Conservation (phyloP, 2,113 vertebrate species). For the Pachypanchax playfairii region DNA sequence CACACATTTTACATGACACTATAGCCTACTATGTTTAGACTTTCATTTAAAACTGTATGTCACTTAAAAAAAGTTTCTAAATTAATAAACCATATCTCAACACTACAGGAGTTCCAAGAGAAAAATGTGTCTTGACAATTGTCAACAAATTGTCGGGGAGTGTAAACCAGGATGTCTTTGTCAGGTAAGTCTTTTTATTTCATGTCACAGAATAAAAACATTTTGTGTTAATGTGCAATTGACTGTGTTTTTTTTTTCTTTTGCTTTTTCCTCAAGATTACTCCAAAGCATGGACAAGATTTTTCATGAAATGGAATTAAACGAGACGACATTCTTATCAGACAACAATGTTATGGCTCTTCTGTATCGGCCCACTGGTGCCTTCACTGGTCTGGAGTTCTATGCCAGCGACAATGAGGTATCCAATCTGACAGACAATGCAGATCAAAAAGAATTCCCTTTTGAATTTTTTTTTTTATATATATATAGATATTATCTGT, state of each 20-base stretch:
- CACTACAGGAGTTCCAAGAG: too few species aligned
- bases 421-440: too few species aligned
- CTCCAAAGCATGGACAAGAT: neutral
- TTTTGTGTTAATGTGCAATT: neutral
- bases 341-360: neutral
- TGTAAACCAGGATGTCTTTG: rapidly evolving
- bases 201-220: too few species aligned
- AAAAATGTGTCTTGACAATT: neutral
- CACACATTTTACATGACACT: too few species aligned
- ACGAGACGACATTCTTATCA: neutral
- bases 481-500: too few species aligned
- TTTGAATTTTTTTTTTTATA: too few species aligned
- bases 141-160: rapidly evolving
- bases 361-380: neutral
- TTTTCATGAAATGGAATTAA: neutral
- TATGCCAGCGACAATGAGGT: constrained; percentile 11
- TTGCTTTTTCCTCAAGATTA: neutral
- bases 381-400: neutral
- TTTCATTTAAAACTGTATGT: too few species aligned
- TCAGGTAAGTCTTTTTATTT: too few species aligned
- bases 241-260: neutral
- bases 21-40: too few species aligned
- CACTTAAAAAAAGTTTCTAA: too few species aligned
- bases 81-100: too few species aligned
- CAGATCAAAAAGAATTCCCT: too few species aligned